Base-by-base conservation (phyloP, 2,113 vertebrate genomes). In the Bagarius yarrelli region DNA sequence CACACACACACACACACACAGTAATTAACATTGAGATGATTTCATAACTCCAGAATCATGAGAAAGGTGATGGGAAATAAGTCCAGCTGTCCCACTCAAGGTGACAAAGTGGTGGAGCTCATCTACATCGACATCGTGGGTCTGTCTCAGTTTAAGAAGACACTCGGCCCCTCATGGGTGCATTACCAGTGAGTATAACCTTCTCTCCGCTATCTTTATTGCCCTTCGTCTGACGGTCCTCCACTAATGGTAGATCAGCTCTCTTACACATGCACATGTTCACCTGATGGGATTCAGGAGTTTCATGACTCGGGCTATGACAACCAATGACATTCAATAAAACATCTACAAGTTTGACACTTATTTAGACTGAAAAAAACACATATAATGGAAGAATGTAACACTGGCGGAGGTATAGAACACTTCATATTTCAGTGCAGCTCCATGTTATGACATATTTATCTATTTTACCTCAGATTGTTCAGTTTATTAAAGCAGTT, bases 81-180 rank as follows among this genome's bases (percentile, higher is more conserved):
- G 86, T 99, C 98, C 85, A 98, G 98, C 82, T 99, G 98, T 82
- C 98, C 98, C 0, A 98, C 96, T 1, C 94, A 97, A 84, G 98
- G 98, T 0, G 97, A 99, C 87, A 97, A 95, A 90, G 93, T 99
- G 4, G 97, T 99, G 19, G 97, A 99, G 87, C 97, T 99, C 69
- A 99, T 99, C 89, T 99, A 99, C 90, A 99, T 99, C 27, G 98
- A 99, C 86, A 99, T 99, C 0, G 98, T 99, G 74, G 98, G 98
- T 71, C 95, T 99, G 1, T 95, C 96, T 67, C 98, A 99, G 86
- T 99, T 99, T 88, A 99, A 99, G 93, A 99, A 99, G 93, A 98
- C 97, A 0, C 94, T 99, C 61, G 98, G 98, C 23, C 98, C 97
- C 0, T 98, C 98, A 5, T 99, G 98, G 98, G 97, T 99, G 71